Base-by-base conservation (phyloP, 1,140 invertebrate genomes). In the Brachystomella parvula region DNA sequence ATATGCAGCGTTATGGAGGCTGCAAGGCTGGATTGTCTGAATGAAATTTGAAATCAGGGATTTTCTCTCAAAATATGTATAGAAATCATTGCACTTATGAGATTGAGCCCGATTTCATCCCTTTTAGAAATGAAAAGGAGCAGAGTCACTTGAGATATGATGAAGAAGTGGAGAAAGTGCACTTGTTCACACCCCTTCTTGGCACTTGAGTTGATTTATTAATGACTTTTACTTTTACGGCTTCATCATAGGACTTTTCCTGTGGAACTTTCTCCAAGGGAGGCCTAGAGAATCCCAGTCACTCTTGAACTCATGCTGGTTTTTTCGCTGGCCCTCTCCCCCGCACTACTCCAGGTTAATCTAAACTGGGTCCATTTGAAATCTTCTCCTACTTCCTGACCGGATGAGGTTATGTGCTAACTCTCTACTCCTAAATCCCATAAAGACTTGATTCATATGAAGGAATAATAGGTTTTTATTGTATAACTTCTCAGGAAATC, bases 191-290 rank as follows among this genome's bases (percentile, higher is more conserved):
- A 31, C 39, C 33, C 44, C 30, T 29, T 39, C 33, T 12, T 24
- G 26, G 15, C 24, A 44, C n/a, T 63, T 63, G 24, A 2, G 12
- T 17, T 63, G 61, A 63, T 63, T 63, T 63, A 63, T 49, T 63
- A 63, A 63, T 53, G 61, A 63, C 47, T 63, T 47, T n/a, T 17
- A 63, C 44, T 24, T 39, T n/a, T n/a, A n/a, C n/a, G n/a, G n/a
- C n/a, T n/a, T n/a, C n/a, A n/a, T n/a, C n/a, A n/a, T n/a, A n/a
- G n/a, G n/a, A n/a, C n/a, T n/a, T n/a, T n/a, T n/a, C n/a, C n/a
- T n/a, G n/a, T n/a, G n/a, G n/a, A n/a, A n/a, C 32, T 35, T 26
- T 35, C 19, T 35, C 19, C 17, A 26, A 29, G 9, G 60, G 44
- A 61, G 44, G 60, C 60, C 39, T 26, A 35, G 60, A 31, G 12